Evolutionary conservation across 2,113 vertebrate species (phyloP), one percentile per base, ranked within the genome.

Genomic region (Saimiri boliviensis): DNA sequence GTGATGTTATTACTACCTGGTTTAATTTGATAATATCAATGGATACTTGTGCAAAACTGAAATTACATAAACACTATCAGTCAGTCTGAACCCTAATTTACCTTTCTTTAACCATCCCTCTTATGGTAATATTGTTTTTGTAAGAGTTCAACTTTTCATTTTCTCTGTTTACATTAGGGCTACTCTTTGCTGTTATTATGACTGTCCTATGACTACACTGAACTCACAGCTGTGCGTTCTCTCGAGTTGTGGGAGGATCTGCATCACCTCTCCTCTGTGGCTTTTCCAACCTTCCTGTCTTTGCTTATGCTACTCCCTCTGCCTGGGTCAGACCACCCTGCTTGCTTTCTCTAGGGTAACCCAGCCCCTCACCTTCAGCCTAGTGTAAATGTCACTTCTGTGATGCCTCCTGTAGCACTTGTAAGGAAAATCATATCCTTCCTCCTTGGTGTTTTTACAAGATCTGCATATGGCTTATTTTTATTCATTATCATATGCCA

Each of bases 201-300:
- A 37, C 4, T 30, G 17, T 10, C 66, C 58, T 84, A 56, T 25
- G 23, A 79, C 70, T 42, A 27, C 11, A 49, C 13, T 17, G 10
- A 32, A 0, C 3, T 45, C 3, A 3, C 32, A 19, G 6, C 8
- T 54, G 47, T 37, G 27, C 20, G 4, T 20, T 11, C 7, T 6
- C 13, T 9, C 1, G 2, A 9, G 4, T 6, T 30, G 27, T 60
- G n/a, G 23, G 23, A 37, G 30, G 14, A 27, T 32, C 23, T 0
- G 10, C 2, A 2, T 9, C 8, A 1, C 14, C 27, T 86, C 32
- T n/a, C 42, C 20, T 40, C 16, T 17, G 25, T 3, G 2, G 32
- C 21, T 30, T 32, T 8, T n/a, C 63, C 14, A 17, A 9, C 21
- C 1, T 0, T 17, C 17, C 17, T 14, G 7, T 2, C 73, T 90